Percentiles rank a stretch among this genome's conserved stretches.
These are phyloP conservation scores for Perca schrenkii DNA, from an alignment of 2,113 vertebrate genomes.

Conservation along the genomic window DNA sequence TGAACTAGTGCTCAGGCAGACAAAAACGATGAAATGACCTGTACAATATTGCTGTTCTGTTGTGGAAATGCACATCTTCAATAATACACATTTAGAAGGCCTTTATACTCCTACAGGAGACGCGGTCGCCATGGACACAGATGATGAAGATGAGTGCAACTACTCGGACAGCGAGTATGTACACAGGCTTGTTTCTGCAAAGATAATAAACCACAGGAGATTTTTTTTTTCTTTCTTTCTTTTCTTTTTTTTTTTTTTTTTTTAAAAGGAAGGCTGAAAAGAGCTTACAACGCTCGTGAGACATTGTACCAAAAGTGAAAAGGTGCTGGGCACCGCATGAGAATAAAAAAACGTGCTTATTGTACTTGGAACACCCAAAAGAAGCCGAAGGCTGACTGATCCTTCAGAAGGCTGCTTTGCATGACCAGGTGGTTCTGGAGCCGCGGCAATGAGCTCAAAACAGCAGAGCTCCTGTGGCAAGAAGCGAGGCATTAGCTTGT, in stretches of 20 bases:
- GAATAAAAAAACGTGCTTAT: conserved; percentile 35
- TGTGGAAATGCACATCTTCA: conserved; percentile 72
- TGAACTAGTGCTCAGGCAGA: conserved; percentile 83
- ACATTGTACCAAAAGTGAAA: conserved; percentile 67
- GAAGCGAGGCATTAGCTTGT: conserved; percentile 57
- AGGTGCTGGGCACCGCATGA: conserved; percentile 55
- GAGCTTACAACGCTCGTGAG: conserved; percentile 63
- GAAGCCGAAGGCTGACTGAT: conserved; percentile 41
- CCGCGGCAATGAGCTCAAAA: conserved; percentile 33
- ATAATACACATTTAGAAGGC: conserved; percentile 78
- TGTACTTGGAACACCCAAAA: conserved; percentile 47
- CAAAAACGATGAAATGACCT: conserved; percentile 74
- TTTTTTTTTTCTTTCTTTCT: background rate
- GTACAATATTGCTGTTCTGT: conserved; percentile 86
- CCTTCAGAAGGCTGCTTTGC: conserved; percentile 66
- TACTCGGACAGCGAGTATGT: conserved; percentile 61
- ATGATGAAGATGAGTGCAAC: conserved; percentile 57
- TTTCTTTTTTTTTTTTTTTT: background rate
- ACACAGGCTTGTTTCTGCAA: conserved; percentile 55
- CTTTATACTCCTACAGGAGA: conserved; percentile 70
- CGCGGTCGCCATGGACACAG: conserved; percentile 51
- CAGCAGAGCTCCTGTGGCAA: conserved; percentile 48
- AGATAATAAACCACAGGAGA: conserved; percentile 61
- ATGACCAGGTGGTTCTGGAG: conserved; percentile 37
- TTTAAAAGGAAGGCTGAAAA: conserved; percentile 45